Base-by-base conservation (phyloP, 1,140 invertebrate genomes). In the Ips nitidus region DNA sequence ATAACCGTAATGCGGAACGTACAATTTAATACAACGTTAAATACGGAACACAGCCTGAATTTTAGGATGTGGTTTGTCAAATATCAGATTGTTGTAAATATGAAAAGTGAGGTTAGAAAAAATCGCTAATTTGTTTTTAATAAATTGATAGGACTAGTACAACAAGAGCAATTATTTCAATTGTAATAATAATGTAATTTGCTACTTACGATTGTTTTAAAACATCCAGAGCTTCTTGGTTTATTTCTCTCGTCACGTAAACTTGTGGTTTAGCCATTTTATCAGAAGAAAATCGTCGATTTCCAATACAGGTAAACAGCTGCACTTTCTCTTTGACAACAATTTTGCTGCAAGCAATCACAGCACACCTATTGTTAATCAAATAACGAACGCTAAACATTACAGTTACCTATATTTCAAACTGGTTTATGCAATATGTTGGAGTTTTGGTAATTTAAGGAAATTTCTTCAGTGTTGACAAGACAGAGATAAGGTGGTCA, bases 191-290 rank as follows among this genome's bases (percentile, higher is more conserved):
- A 55, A 52, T 36, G 22, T 52, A 52, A 7, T n/a, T 55, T 69
- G 3, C 1, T 41, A 82, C 82, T 83, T 80, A 89, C 87, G 81
- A 81, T 76, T 86, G 74, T 75, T 81, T 77, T 1, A 90, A 76
- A 64, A 88, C 71, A 65, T 82, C 75, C 40, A 88, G 78, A 6
- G 83, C 85, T 61, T 79, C 77, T 52, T 78, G 56, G n/a, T 86
- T 86, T 75, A 89, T 84, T 75, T 85, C 82, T 36, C 86, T 80
- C 39, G 88, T 88, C 39, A 89, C 77, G 7, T 88, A 81, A 53
- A 90, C 82, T 77, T 81, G 82, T 6, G 81, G 81, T 75, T 76
- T 76, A 2, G 71, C 43, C 79, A 81, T 80, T 61, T 64, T 77
- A 56, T 8, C 36, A 38, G 52, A 41, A 41, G 57, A 66, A 66